phyloP scores from a whole-genome alignment of 2,888 invertebrate genomes.

The Drosophila birchii region DNA sequence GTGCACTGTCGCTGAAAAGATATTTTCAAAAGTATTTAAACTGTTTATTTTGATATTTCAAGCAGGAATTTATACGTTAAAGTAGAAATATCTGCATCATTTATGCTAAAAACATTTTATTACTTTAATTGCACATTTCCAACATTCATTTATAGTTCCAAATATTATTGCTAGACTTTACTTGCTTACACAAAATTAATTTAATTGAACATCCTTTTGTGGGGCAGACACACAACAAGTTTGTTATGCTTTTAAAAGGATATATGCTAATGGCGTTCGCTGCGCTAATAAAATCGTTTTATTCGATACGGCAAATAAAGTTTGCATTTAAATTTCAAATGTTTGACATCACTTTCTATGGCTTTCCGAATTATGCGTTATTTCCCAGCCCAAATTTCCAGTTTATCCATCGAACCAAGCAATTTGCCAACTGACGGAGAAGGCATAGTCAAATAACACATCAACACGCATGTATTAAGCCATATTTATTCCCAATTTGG shows the following conservation, averaged over 20 bases:
- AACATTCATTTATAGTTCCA: not conserved
- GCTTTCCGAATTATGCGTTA: constrained; percentile 26
- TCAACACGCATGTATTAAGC: constrained; percentile 42
- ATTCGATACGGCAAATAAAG: constrained; percentile 17
- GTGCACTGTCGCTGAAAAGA: not conserved
- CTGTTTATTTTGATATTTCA: not conserved
- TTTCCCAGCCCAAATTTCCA: constrained; percentile 19
- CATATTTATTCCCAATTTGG: constrained; percentile 43
- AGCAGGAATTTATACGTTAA: not conserved
- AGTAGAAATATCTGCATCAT: not conserved
- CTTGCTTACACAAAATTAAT: constrained; percentile 7
- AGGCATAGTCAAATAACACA: constrained; percentile 32
- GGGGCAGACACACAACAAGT: not conserved
- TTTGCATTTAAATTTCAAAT: constrained; percentile 27
- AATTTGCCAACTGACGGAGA: constrained; percentile 16
- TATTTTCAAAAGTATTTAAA: not conserved
- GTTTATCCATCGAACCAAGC: constrained; percentile 26
- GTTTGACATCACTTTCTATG: constrained; percentile 24
- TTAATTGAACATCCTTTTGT: constrained; percentile 2
- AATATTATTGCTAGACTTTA: not conserved
- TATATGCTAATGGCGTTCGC: constrained; percentile 7
- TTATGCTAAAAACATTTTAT: not conserved
- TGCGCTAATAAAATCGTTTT: constrained; percentile 17
- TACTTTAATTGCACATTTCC: not conserved
- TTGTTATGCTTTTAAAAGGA: constrained; percentile 4